phyloP scores from a whole-genome alignment of 2,113 vertebrate species.

The Cynocephalus volans region DNA sequence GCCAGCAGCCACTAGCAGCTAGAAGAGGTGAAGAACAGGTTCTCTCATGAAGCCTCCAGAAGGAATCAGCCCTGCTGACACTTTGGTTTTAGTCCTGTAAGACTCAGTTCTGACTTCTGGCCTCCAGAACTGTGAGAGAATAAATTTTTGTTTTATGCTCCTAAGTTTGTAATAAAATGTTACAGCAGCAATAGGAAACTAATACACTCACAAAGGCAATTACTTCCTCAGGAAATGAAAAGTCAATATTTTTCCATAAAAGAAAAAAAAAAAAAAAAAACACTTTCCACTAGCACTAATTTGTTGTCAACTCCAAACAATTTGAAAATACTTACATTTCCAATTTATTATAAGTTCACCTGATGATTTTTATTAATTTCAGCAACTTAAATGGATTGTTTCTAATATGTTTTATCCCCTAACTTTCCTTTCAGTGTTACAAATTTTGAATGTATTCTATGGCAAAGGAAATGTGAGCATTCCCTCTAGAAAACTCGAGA shows the following conservation, averaged over 20 bases:
- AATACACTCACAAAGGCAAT: neutral
- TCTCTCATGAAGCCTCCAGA: neutral
- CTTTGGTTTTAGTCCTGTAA: neutral
- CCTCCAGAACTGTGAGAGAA: neutral
- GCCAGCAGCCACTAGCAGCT: neutral
- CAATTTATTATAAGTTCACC: conserved; percentile 30
- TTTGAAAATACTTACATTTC: conserved; percentile 25
- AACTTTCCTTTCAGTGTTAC: conserved; percentile 36
- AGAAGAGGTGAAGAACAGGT: neutral
- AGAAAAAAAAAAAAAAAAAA: neutral
- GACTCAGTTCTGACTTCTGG: neutral
- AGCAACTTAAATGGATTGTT: neutral
- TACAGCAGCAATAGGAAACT: neutral
- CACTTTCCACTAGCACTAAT: neutral
- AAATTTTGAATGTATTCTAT: conserved; percentile 26
- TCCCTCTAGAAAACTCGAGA: neutral
- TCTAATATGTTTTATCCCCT: neutral
- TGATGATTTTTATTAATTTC: conserved; percentile 47
- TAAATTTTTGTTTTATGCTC: neutral
- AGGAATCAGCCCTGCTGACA: neutral
- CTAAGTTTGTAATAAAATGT: neutral
- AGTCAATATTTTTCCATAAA: neutral
- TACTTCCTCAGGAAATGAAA: conserved; percentile 4
- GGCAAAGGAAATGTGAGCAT: conserved; percentile 11
- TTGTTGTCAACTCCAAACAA: conserved; percentile 33